A percentile compares a stretch with the other conserved stretches of the same genome.
Conservation (phyloP, 1,140 invertebrate genomes). For the Whitmania pigra region DNA sequence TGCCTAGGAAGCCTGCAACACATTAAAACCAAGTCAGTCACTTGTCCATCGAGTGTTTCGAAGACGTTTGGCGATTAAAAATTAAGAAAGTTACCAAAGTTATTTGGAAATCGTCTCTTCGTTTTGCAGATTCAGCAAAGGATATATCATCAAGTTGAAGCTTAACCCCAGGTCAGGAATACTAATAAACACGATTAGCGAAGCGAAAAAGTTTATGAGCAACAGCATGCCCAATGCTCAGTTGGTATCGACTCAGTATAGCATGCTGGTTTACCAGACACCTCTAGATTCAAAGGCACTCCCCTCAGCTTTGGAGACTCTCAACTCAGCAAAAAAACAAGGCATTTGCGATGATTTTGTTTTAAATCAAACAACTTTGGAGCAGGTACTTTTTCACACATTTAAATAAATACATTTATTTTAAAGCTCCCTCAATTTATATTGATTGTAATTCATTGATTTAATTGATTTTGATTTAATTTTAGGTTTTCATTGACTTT, state of each 20-base stretch:
- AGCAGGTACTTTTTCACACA: neutral
- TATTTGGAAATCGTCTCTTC: neutral
- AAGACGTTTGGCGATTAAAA: neutral
- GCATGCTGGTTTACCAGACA: neutral
- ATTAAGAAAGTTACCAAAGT: neutral
- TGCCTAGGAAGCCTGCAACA: neutral
- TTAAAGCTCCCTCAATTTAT: no score
- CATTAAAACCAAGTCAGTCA: conserved; percentile 2
- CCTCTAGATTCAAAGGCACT: neutral
- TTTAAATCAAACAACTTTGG: neutral
- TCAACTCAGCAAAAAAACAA: neutral
- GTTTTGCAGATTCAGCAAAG: neutral
- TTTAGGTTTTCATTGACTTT: no score
- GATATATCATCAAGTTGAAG: neutral
- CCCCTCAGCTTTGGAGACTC: neutral
- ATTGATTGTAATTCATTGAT: no score
- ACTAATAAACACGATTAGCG: neutral
- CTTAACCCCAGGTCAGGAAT: neutral
- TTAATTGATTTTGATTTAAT: no score
- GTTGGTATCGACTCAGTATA: neutral
- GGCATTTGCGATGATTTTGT: neutral
- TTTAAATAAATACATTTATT: no score
- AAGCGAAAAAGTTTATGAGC: neutral
- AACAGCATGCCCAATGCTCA: neutral
- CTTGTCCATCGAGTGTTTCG: neutral